Conservation (phyloP, 2,888 invertebrate genomes). For the Cheilosia vulpina region DNA sequence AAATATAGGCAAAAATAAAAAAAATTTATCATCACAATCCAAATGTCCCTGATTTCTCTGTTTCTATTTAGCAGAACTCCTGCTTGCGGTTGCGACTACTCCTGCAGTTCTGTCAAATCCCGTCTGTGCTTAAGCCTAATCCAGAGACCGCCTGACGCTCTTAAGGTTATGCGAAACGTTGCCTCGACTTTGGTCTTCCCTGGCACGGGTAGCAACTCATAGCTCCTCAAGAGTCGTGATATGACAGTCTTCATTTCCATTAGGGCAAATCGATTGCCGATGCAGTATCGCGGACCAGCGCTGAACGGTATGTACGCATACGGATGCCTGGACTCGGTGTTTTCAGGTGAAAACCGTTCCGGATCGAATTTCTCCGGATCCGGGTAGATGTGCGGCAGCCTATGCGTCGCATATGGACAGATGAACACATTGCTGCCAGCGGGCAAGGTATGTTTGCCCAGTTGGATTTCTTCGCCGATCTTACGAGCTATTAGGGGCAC, state of each 20-base stretch:
- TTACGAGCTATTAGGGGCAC: slow-evolving; percentile 83
- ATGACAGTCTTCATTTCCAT: slow-evolving; percentile 86
- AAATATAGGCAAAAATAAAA: slow-evolving; percentile 34
- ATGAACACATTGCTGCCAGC: slow-evolving; percentile 85
- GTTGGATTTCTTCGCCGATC: slow-evolving; percentile 81
- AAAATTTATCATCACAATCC: slow-evolving; percentile 42
- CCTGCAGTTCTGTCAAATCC: slow-evolving; percentile 47
- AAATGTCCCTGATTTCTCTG: slow-evolving; percentile 22
- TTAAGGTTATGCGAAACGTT: slow-evolving; percentile 85
- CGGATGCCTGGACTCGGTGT: slow-evolving; percentile 84
- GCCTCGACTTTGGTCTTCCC: slow-evolving; percentile 84
- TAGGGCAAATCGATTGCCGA: slow-evolving; percentile 86
- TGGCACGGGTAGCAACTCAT: slow-evolving; percentile 83
- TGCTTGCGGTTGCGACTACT: slow-evolving; percentile 32
- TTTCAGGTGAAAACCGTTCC: slow-evolving; percentile 85
- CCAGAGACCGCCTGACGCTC: slow-evolving; percentile 86
- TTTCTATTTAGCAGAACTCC: neutral
- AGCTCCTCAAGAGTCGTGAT: slow-evolving; percentile 84
- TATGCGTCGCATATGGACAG: slow-evolving; percentile 85
- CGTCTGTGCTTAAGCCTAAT: slow-evolving; percentile 82
- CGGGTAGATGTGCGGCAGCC: slow-evolving; percentile 85
- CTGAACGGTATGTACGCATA: slow-evolving; percentile 86
- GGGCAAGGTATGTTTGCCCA: slow-evolving; percentile 84
- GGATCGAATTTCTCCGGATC: slow-evolving; percentile 86
- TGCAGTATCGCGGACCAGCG: slow-evolving; percentile 85